Evolutionary conservation across 92 coral and sea anemone species (phyloP).

Genomic region (Heteractis magnifica): DNA sequence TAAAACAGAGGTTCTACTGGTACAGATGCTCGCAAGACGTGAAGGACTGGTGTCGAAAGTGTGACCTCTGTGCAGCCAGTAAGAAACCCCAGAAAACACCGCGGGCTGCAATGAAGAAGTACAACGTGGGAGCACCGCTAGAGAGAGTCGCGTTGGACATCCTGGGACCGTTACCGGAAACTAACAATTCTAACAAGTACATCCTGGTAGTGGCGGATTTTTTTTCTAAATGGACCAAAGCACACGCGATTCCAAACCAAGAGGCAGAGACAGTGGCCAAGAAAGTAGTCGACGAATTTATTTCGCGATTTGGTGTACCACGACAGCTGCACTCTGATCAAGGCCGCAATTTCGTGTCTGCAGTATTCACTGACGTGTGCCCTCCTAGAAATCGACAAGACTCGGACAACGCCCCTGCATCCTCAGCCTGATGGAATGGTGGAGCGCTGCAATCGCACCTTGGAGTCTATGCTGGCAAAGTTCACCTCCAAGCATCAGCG

Average conservation of each 20-base stretch:
- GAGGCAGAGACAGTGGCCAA: conserved; percentile 20
- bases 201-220: neutral
- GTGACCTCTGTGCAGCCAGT: conserved; percentile 3
- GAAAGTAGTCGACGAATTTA: conserved; percentile 25
- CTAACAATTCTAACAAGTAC: neutral
- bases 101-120: neutral
- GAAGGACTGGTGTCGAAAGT: neutral
- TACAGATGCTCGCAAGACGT: too few relatives aligned
- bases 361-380: conserved; percentile 29
- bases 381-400: conserved; percentile 45
- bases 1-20: too few relatives aligned
- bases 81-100: neutral
- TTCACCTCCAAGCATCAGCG: conserved; percentile 19
- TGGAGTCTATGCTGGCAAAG: conserved; percentile 24
- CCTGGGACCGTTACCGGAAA: neutral
- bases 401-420: conserved; percentile 45
- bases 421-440: conserved; percentile 33
- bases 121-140: neutral
- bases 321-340: conserved; percentile 39
- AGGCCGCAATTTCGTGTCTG: conserved; percentile 37
- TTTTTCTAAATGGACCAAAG: neutral
- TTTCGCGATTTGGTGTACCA: conserved; percentile 35
- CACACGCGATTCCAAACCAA: conserved; percentile 7
- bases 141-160: neutral
- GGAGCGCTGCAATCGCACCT: conserved; percentile 33